Percentiles rank a stretch among this genome's conserved stretches.
These are phyloP conservation scores for Ramphastos sulfuratus DNA, from an alignment of 2,113 vertebrate species.

Conservation along the genomic window DNA sequence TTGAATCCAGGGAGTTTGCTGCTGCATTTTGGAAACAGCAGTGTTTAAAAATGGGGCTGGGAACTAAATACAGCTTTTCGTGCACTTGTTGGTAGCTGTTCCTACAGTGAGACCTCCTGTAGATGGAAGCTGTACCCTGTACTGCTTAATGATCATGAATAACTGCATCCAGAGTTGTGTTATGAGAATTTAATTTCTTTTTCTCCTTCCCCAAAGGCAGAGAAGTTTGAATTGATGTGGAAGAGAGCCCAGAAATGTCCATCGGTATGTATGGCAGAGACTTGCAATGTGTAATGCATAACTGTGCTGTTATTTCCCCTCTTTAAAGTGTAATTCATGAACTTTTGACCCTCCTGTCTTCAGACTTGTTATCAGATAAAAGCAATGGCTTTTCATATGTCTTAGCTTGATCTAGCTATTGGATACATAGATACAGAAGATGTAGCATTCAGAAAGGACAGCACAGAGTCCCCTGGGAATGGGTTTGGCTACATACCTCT, in stretches of 20 bases:
- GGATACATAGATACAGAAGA: not conserved
- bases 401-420: not conserved
- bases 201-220: conserved; percentile 74
- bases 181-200: not conserved
- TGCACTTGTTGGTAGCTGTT: not conserved
- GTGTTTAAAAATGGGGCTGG: not conserved
- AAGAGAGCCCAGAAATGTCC: conserved; percentile 83
- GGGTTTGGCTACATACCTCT: not conserved
- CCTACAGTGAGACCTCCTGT: not conserved
- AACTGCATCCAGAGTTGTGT: not conserved
- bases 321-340: not conserved
- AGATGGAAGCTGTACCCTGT: not conserved
- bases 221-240: conserved; percentile 85
- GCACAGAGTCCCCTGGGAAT: not conserved
- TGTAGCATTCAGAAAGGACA: not conserved
- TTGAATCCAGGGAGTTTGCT: not conserved
- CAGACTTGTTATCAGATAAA: not conserved
- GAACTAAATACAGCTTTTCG: not conserved
- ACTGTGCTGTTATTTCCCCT: not conserved
- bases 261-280: conserved; percentile 74
- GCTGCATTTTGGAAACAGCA: not conserved
- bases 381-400: not conserved
- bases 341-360: not conserved
- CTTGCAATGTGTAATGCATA: rapidly evolving
- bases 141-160: not conserved